These are phyloP conservation scores for Sebastes variabilis DNA, from an alignment of 2,797 vertebrate genomes.

Conservation along the genomic window DNA sequence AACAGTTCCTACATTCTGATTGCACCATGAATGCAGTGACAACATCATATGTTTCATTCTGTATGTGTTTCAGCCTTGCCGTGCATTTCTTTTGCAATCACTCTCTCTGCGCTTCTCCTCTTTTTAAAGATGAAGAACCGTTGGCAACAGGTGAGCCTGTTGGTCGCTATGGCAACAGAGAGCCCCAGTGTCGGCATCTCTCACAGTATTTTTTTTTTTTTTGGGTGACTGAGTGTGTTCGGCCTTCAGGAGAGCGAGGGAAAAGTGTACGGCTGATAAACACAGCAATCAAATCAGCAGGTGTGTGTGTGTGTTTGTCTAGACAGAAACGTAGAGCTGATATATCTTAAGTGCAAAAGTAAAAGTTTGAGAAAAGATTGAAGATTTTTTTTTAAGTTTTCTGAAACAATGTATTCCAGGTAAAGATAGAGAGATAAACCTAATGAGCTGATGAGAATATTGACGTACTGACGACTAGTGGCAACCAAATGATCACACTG, in stretches of 20 bases:
- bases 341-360: background rate
- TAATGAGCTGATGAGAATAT: background rate
- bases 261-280: slow-evolving; percentile 29
- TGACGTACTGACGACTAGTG: background rate
- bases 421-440: background rate
- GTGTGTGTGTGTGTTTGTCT: slow-evolving; percentile 19
- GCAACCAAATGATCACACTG: background rate
- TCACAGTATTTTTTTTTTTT: slow-evolving; percentile 1
- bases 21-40: background rate
- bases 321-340: background rate
- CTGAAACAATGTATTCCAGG: background rate
- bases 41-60: background rate
- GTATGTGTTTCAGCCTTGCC: background rate
- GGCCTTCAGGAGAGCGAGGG: slow-evolving; percentile 23
- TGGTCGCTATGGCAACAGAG: slow-evolving; percentile 66
- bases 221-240: slow-evolving; percentile 26
- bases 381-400: background rate
- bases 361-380: background rate
- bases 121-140: slow-evolving; percentile 18
- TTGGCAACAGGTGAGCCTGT: slow-evolving; percentile 68
- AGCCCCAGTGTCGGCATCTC: slow-evolving; percentile 40
- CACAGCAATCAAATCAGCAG: slow-evolving; percentile 47
- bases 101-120: background rate
- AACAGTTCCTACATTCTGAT: background rate
- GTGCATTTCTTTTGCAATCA: background rate